Conservation (phyloP, 2,113 vertebrate genomes). For the Pygoscelis adeliae region DNA sequence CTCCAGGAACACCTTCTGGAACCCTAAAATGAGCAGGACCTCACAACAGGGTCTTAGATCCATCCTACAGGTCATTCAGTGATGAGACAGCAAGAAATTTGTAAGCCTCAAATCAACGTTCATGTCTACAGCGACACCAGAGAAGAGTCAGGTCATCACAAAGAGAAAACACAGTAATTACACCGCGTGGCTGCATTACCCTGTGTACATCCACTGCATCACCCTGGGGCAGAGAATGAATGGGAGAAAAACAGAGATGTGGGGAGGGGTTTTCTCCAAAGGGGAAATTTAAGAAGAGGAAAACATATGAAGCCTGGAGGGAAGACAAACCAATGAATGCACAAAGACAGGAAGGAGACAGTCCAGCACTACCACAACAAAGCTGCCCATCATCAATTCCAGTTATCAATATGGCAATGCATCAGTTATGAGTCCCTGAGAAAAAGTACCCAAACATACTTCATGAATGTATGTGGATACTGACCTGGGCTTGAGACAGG, state of each 20-base stretch:
- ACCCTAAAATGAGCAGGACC: background rate
- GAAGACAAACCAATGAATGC: slow-evolving; percentile 39
- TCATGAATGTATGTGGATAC: slow-evolving; percentile 89
- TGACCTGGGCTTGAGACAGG: slow-evolving; percentile 99
- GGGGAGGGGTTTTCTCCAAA: background rate
- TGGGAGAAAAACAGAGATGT: background rate
- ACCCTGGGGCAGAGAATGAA: background rate
- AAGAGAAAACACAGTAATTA: background rate
- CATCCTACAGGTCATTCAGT: accelerated
- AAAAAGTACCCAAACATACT: slow-evolving; percentile 83
- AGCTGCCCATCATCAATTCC: background rate
- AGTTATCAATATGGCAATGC: background rate
- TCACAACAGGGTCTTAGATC: background rate
- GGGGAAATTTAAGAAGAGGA: background rate
- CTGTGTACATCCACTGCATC: background rate
- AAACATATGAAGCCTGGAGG: slow-evolving; percentile 8
- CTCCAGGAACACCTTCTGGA: background rate
- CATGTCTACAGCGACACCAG: background rate
- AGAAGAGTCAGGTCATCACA: background rate
- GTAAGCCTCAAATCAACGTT: background rate
- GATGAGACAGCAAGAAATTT: background rate
- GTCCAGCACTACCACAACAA: slow-evolving; percentile 40
- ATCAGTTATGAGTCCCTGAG: background rate
- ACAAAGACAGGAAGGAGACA: slow-evolving; percentile 71
- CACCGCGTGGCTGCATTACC: background rate